Evolutionary conservation across 2,888 invertebrate species (phyloP).

Genomic region (Palloptera scutellata): DNA sequence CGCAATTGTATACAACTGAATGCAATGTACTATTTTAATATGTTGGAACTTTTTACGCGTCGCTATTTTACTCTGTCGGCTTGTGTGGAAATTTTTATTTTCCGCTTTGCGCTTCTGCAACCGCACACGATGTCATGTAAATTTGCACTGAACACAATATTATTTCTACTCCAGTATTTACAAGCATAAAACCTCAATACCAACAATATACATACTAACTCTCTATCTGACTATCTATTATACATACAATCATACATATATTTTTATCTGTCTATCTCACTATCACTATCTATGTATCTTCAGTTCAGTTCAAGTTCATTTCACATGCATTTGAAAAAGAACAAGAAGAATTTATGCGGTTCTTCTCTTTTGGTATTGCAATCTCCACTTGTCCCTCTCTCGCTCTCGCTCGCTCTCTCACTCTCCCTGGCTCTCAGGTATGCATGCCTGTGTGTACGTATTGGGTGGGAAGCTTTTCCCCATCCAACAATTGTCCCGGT

Average conservation of each 20-base stretch:
- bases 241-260: too few species aligned
- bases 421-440: constrained; percentile 8
- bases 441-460: background rate
- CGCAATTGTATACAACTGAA: too few species aligned
- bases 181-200: too few species aligned
- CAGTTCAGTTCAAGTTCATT: too few species aligned
- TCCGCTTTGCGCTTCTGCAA: constrained; percentile 28
- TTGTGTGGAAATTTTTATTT: background rate
- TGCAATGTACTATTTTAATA: too few species aligned
- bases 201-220: too few species aligned
- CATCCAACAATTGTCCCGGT: too few species aligned
- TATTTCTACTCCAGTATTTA: background rate
- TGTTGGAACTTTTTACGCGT: constrained; percentile 5
- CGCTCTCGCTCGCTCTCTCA: constrained; percentile 14
- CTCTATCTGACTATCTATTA: too few species aligned
- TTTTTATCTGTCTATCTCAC: too few species aligned
- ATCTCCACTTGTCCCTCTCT: background rate
- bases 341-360: background rate
- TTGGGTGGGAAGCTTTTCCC: too few species aligned
- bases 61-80: background rate
- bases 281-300: too few species aligned
- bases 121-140: constrained; percentile 48
- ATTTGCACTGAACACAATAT: constrained; percentile 26
- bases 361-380: too few species aligned
- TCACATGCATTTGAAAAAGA: background rate